Evolutionary conservation across 2,888 invertebrate species (phyloP), one percentile per base, ranked within the genome.

Genomic region (Axea sp.): DNA sequence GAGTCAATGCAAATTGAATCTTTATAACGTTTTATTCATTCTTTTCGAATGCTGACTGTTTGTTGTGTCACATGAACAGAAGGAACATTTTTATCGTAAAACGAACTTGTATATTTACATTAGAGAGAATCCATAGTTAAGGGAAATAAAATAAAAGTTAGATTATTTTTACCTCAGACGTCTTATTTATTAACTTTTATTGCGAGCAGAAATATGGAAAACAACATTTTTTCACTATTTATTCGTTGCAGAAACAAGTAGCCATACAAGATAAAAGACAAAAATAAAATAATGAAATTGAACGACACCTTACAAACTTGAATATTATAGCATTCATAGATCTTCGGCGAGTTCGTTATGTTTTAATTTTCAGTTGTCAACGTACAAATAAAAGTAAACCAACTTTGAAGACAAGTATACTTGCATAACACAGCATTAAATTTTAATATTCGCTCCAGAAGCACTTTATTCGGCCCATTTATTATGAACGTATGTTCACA

Each of bases 341-440:
- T 39, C 39, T 37, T 19, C 17, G 19, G 22, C 39, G 39, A 37
- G 17, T 33, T 11, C 8, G 28, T 55, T 26, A 37, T 55, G 30
- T 55, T 55, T 41, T 55, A 55, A 55, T 41, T 41, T 12, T 31
- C 41, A 55, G 9, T 55, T 55, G 55, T 41, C 55, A 55, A 30
- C 41, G 14, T 41, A 19, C n/a, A 41, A 41, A 55, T 55, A 55
- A 55, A 28, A 24, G 31, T 30, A 53, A 51, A 51, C 39, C 26
- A 53, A 39, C 28, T 53, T 39, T 28, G 39, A 39, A 53, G 39
- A 53, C 53, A 53, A 53, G 39, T 53, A 39, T 17, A 17, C 33
- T 53, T 28, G n/a, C 28, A 39, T 35, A 53, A 53, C 28, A 39
- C 39, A 28, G 19, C 53, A 53, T 53, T 53, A 53, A 39, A 53